A percentile compares a stretch with the other conserved stretches of the same genome.
Conservation (phyloP, 1,140 invertebrate genomes). For the Aphaenogaster ashmeadi region DNA sequence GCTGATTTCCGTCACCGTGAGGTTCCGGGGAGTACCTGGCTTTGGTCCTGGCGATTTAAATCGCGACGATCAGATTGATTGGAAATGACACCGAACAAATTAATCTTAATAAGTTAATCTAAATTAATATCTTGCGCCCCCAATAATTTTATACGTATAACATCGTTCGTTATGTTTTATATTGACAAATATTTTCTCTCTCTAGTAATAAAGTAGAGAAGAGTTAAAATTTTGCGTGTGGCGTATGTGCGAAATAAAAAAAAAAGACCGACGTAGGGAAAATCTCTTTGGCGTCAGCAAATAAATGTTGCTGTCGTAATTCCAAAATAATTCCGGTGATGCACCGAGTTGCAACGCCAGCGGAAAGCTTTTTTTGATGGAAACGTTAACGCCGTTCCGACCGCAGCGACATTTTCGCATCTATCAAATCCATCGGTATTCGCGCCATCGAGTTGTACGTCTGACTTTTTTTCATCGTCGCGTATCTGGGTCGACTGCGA, state of each 20-base stretch:
- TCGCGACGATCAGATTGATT: constrained; percentile 17
- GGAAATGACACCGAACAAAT: neutral
- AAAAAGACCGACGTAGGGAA: constrained; percentile 8
- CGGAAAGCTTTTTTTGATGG: constrained; percentile 56
- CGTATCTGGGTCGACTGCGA: constrained; percentile 36
- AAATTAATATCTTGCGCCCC: neutral
- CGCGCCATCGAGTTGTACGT: constrained; percentile 61
- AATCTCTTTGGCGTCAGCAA: constrained; percentile 30
- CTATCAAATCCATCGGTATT: constrained; percentile 58
- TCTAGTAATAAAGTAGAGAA: neutral
- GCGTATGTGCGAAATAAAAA: neutral
- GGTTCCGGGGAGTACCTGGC: constrained; percentile 94
- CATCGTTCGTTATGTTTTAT: neutral
- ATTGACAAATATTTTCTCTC: neutral
- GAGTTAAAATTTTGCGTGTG: neutral
- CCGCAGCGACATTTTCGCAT: constrained; percentile 60
- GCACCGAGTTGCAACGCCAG: constrained; percentile 43
- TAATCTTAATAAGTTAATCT: neutral
- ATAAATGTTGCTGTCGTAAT: constrained; percentile 59
- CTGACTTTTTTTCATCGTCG: constrained; percentile 59
- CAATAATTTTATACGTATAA: neutral
- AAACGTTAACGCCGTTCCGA: constrained; percentile 55
- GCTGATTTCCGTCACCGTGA: constrained; percentile 94
- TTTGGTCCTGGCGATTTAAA: constrained; percentile 91
- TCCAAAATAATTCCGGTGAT: constrained; percentile 56